Conservation (phyloP, 2,113 vertebrate genomes). For the Orientallactaga bullata region DNA sequence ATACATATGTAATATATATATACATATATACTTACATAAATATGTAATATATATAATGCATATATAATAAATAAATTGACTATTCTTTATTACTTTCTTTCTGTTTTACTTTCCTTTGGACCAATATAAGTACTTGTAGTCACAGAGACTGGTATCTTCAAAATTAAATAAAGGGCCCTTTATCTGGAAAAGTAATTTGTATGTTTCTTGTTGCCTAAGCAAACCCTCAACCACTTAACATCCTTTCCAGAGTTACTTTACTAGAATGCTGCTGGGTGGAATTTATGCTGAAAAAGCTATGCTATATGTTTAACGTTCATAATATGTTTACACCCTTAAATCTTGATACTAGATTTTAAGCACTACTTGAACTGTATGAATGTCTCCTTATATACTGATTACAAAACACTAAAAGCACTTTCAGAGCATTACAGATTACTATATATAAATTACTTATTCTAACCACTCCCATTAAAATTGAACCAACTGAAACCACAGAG, state of each 20-base stretch:
- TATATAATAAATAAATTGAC: background rate
- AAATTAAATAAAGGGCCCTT: slow-evolving; percentile 20
- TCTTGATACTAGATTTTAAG: slow-evolving; percentile 60
- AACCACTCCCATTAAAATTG: background rate
- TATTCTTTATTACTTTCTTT: background rate
- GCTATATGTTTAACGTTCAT: slow-evolving; percentile 62
- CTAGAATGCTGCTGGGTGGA: slow-evolving; percentile 54
- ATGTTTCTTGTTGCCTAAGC: background rate
- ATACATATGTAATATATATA: too few relatives aligned
- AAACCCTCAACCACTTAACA: slow-evolving; percentile 38
- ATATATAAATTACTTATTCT: background rate
- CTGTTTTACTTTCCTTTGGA: background rate
- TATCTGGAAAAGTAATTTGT: slow-evolving; percentile 33
- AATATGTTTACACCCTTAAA: slow-evolving; percentile 60
- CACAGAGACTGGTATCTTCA: slow-evolving; percentile 36
- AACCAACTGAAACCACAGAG: too few relatives aligned
- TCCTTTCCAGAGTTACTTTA: slow-evolving; percentile 53
- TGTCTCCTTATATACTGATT: slow-evolving; percentile 69
- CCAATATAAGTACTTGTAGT: slow-evolving; percentile 24
- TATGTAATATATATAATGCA: background rate
- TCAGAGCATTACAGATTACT: background rate
- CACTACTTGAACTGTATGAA: slow-evolving; percentile 63
- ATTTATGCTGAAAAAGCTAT: slow-evolving; percentile 56
- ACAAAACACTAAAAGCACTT: background rate
- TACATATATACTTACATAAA: background rate